These are phyloP conservation scores for Cinclus mexicanus DNA, from an alignment of 2,113 vertebrate species.

Conservation along the genomic window DNA sequence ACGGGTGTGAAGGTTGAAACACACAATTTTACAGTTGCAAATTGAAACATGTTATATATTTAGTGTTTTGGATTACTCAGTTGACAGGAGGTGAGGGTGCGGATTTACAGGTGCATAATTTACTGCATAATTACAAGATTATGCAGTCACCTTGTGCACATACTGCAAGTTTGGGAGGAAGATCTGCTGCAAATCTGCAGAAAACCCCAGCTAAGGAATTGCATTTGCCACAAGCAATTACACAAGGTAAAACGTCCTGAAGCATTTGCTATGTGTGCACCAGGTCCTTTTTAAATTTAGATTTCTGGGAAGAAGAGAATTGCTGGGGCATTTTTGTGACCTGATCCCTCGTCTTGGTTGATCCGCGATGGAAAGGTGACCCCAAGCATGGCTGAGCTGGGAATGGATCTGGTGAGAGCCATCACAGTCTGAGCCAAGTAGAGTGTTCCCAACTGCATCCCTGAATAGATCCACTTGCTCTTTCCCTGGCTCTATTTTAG, in stretches of 20 bases:
- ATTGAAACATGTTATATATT: background rate
- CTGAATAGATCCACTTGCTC: background rate
- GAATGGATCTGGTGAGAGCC: background rate
- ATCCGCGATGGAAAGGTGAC: background rate
- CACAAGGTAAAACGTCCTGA: rapidly evolving
- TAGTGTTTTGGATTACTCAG: background rate
- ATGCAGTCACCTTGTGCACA: background rate
- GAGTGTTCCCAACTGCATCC: background rate
- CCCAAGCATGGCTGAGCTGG: background rate
- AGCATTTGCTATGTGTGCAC: background rate
- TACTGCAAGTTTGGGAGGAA: background rate
- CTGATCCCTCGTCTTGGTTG: background rate
- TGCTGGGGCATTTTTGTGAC: background rate
- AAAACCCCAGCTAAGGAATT: background rate
- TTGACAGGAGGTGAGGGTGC: background rate
- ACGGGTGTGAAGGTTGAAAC: rapidly evolving
- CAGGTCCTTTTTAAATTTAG: background rate
- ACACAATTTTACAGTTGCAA: background rate
- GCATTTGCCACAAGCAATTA: background rate
- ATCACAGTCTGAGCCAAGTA: background rate
- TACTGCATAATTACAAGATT: background rate
- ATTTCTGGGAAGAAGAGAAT: background rate
- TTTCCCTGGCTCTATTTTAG: background rate
- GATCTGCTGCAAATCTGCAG: background rate
- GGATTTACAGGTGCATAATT: background rate